Evolutionary conservation across 2,113 vertebrate species (phyloP), one percentile per base, ranked within the genome.

Genomic region (Brachyistius frenatus): DNA sequence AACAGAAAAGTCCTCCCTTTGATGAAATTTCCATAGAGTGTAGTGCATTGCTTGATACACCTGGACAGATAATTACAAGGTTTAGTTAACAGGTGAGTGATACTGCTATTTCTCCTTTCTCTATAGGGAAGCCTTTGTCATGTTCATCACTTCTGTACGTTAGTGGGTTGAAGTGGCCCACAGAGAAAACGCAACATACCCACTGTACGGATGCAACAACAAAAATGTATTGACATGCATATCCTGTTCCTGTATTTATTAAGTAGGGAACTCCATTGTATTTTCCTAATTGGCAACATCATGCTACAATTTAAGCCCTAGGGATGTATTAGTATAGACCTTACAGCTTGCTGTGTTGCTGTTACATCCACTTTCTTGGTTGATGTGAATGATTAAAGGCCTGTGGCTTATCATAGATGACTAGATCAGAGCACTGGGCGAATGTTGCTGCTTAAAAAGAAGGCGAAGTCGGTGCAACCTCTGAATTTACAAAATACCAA

Each of bases 141-240:
- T 66, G 66, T 84, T 86, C 39, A 63, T 86, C 67, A 84, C 11
- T 57, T 50, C 37, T 78, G 71, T 76, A 55, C 81, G 33, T 76
- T 73, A 57, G 52, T 37, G 49, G 36, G n/a, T 56, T 76, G 8
- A 4, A 62, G 74, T 35, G 46, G 68, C 63, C 81, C 55, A 47
- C 7, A 16, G 67, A 69, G 68, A 79, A 68, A 67, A 58, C 33
- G 63, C 30, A 60, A 35, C 37, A 37, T 11, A 35, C n/a, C 23
- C 16, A 65, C 39, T 71, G 35, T 54, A 61, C 23, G 23, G 30
- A 10, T 60, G 67, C 52, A 54, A 54, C 75, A 76, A 66, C 36
- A 73, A 41, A 37, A 69, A 62, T 14, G 10, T 7, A 33, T 7
- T 33, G 33, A 1, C 3, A 2, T 7, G 60, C 32, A 54, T 15